Percentiles rank a stretch among this genome's conserved stretches.
Conservation (phyloP, 2,113 vertebrate species). For the Tragulus kanchil region DNA sequence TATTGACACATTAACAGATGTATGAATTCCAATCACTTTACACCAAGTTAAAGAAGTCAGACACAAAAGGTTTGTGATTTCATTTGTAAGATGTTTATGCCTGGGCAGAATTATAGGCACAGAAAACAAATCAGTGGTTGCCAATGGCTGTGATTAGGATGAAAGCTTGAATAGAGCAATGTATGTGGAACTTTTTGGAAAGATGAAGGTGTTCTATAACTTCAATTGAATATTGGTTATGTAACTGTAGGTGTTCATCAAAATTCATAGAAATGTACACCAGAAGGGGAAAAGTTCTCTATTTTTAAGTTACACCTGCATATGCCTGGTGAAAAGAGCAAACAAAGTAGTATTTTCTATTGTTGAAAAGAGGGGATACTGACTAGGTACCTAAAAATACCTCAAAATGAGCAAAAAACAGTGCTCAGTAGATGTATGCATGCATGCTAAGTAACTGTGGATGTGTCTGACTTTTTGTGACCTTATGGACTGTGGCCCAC, state of each 20-base stretch:
- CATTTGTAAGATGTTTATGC: background rate
- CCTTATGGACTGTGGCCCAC: no score
- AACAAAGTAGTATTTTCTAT: background rate
- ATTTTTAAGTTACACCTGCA: background rate
- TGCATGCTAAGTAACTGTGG: no score
- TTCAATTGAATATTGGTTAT: background rate
- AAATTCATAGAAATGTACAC: background rate
- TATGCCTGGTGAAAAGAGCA: background rate
- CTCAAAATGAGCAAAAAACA: background rate
- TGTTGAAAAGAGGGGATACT: background rate
- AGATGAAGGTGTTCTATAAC: background rate
- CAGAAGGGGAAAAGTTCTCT: background rate
- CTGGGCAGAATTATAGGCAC: background rate
- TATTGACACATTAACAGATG: background rate
- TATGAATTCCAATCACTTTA: background rate
- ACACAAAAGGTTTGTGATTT: background rate
- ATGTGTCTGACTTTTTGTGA: no score
- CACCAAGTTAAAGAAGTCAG: background rate
- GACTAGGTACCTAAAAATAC: background rate
- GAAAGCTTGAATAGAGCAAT: background rate
- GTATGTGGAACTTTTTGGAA: background rate
- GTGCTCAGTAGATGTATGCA: background rate
- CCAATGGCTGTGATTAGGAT: background rate
- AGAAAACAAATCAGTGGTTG: background rate
- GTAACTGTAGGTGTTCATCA: background rate